Percentiles rank a stretch among this genome's conserved stretches.
phyloP scores from a whole-genome alignment of 2,797 vertebrate genomes.

The Gadopsis bispinosus region DNA sequence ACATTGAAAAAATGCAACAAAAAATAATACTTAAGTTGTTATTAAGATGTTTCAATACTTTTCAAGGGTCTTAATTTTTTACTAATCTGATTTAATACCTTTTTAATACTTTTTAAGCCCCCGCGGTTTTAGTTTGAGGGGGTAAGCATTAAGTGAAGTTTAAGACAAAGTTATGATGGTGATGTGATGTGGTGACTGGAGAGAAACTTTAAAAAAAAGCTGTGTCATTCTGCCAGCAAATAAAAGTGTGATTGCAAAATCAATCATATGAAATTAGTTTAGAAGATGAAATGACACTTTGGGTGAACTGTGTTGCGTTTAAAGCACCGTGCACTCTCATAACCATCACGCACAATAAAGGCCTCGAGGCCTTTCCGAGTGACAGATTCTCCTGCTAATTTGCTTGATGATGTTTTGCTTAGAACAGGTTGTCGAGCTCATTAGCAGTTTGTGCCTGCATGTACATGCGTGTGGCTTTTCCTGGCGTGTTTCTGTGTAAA shows the following conservation, averaged over 20 bases:
- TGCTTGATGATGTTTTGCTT: constrained; percentile 71
- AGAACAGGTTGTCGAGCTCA: constrained; percentile 69
- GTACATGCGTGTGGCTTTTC: constrained; percentile 26
- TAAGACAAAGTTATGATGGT: not conserved
- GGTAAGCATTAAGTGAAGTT: not conserved
- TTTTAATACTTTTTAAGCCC: no score
- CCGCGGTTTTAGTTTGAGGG: no score
- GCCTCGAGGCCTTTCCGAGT: not conserved
- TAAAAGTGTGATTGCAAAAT: not conserved
- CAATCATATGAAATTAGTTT: not conserved
- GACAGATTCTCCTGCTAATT: constrained; percentile 55
- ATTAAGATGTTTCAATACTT: no score
- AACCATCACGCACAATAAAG: not conserved
- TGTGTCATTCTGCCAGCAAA: not conserved
- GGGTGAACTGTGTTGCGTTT: no score
- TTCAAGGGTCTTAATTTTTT: no score
- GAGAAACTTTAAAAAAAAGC: not conserved
- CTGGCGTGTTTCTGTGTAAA: constrained; percentile 47
- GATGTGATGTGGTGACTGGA: no score
- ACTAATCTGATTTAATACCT: no score
- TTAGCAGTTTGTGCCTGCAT: constrained; percentile 45
- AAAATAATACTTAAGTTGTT: no score
- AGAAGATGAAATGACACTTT: not conserved
- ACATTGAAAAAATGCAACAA: no score
- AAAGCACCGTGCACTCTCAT: no score